Conservation (phyloP, 2,797 vertebrate species). For the Artibeus jamaicensis region DNA sequence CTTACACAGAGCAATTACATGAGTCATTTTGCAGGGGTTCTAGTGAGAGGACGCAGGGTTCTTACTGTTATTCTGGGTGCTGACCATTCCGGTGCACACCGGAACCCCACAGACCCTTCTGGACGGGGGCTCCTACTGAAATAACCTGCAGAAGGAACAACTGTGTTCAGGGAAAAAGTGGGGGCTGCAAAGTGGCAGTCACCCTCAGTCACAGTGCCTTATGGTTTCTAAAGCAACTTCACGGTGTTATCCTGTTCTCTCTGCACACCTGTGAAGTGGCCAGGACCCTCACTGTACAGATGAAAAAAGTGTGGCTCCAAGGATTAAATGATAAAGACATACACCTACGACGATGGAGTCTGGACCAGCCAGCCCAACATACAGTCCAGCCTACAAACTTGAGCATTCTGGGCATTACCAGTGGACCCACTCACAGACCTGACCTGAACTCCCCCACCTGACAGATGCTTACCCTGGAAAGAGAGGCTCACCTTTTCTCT, state of each 20-base stretch:
- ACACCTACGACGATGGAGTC: neutral
- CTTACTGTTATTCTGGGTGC: neutral
- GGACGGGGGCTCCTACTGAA: neutral
- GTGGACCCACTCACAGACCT: neutral
- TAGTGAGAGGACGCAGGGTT: slow-evolving; percentile 27
- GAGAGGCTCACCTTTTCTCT: neutral
- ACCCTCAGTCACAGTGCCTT: neutral
- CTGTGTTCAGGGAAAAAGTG: neutral
- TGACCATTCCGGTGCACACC: neutral
- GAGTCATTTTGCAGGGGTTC: slow-evolving; percentile 58
- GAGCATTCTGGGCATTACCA: neutral
- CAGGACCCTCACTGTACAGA: neutral
- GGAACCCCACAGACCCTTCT: neutral
- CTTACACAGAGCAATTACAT: slow-evolving; percentile 45
- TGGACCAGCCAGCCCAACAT: neutral
- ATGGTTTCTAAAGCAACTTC: neutral
- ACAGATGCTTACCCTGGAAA: neutral
- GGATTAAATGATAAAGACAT: neutral
- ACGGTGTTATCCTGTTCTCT: neutral
- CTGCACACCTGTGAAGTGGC: neutral
- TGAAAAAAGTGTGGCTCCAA: neutral
- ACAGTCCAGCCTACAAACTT: neutral
- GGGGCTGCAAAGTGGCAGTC: neutral
- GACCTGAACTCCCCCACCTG: neutral
- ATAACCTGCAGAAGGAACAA: neutral